Evolutionary conservation across 2,888 invertebrate genomes (phyloP), one percentile per base, ranked within the genome.

Genomic region (Phengaris alcon): DNA sequence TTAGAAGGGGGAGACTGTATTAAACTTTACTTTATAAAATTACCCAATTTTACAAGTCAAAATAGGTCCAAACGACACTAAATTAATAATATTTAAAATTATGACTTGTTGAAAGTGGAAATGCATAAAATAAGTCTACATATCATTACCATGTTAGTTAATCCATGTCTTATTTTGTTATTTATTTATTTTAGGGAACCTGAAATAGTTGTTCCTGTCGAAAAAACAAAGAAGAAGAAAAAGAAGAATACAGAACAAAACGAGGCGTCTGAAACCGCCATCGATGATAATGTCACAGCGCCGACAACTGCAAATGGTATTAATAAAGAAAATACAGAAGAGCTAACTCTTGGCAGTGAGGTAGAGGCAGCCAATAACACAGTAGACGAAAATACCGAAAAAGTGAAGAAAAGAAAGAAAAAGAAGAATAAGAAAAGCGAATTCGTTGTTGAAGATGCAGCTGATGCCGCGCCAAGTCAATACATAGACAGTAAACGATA

Each of bases 171-270:
- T 57, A 13, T 68, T 55, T 64, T 68, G 22, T 3, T 22, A 8
- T 46, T 55, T 57, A 0, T 73, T 54, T 51, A 3, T 77, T 76
- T 10, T 85, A 93, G 93, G 54, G 88, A 90, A 75, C 93, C 89
- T 46, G 90, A 91, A 80, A 81, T 90, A 77, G 84, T 86, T 6
- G 85, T 88, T 3, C 85, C 90, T 13, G 78, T 85, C 76, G 84
- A 88, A 82, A 82, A 88, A 81, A 84, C 83, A 44, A 88, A 86
- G 78, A 90, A 88, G 81, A 90, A 88, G 83, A 93, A 88, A 80
- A 87, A 86, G 80, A 88, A 88, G 79, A 86, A 90, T 68, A 90
- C 88, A 83, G 73, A 35, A 46, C 75, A 75, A 76, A 82, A 82
- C 75, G 85, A 69, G 64, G 82, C n/a, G 74, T 82, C 81, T 75